phyloP scores from a whole-genome alignment of 2,797 vertebrate species.

The Ctenosaura bakeri region DNA sequence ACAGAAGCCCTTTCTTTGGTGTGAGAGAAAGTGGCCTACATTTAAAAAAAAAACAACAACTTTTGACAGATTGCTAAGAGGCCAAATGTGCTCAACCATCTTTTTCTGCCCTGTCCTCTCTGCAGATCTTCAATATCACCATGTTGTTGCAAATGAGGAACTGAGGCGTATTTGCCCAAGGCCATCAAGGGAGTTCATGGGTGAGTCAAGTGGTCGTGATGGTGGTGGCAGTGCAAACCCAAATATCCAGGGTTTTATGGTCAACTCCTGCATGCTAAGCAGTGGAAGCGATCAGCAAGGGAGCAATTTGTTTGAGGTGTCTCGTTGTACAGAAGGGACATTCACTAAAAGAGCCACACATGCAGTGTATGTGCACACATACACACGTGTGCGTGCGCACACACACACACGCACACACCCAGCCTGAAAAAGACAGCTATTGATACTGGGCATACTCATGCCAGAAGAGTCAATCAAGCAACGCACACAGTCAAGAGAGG shows the following conservation, averaged over 20 bases:
- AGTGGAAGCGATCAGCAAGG: background rate
- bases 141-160: background rate
- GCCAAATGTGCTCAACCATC: background rate
- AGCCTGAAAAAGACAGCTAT: conserved; percentile 16
- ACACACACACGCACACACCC: background rate
- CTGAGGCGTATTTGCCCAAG: background rate
- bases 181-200: background rate
- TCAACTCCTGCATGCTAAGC: background rate
- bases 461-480: conserved; percentile 5
- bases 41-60: background rate
- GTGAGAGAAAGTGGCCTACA: background rate
- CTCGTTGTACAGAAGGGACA: background rate
- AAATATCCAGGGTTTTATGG: background rate
- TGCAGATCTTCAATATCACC: background rate
- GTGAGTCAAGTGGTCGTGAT: background rate
- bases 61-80: background rate
- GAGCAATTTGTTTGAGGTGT: background rate
- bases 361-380: background rate
- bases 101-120: background rate
- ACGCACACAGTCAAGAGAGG: conserved; percentile 14
- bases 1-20: background rate
- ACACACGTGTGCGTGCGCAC: too few species aligned
- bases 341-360: background rate
- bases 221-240: background rate
- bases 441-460: background rate